A percentile compares a stretch with the other conserved stretches of the same genome.
Evolutionary conservation across 2,888 invertebrate genomes (phyloP).

Genomic region (Sturmia bella): DNA sequence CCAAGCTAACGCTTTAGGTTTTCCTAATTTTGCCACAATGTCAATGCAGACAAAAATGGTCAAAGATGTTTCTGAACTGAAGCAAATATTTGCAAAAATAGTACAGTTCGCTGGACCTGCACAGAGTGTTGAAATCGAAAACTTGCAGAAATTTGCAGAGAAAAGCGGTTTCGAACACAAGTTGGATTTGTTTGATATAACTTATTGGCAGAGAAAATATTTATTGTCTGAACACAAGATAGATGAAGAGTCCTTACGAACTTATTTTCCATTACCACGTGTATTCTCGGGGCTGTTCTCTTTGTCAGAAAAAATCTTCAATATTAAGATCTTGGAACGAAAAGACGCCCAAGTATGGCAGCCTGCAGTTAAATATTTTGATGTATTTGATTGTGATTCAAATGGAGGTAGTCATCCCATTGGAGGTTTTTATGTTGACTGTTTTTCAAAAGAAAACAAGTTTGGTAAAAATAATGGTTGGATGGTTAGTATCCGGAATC

Average conservation of each 20-base stretch:
- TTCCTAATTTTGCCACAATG: conserved; percentile 90
- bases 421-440: conserved; percentile 93
- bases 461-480: conserved; percentile 87
- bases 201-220: conserved; percentile 93
- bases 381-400: conserved; percentile 86
- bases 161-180: conserved; percentile 87
- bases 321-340: conserved; percentile 87
- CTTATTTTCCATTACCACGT: conserved; percentile 91
- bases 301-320: conserved; percentile 89
- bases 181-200: conserved; percentile 91
- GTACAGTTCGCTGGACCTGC: conserved; percentile 87
- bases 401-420: conserved; percentile 82
- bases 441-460: conserved; percentile 86
- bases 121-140: conserved; percentile 88
- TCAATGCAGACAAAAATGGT: conserved; percentile 98
- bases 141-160: conserved; percentile 87
- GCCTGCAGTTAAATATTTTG: conserved; percentile 91
- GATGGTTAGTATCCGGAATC: conserved; percentile 90
- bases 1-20: conserved; percentile 90
- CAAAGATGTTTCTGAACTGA: conserved; percentile 88
- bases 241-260: conserved; percentile 87
- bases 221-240: conserved; percentile 85
- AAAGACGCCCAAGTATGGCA: conserved; percentile 89
- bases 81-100: conserved; percentile 86
- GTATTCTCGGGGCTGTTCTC: conserved; percentile 91